phyloP scores from a whole-genome alignment of 2,113 vertebrate genomes.

The Ranitomeya imitator region DNA sequence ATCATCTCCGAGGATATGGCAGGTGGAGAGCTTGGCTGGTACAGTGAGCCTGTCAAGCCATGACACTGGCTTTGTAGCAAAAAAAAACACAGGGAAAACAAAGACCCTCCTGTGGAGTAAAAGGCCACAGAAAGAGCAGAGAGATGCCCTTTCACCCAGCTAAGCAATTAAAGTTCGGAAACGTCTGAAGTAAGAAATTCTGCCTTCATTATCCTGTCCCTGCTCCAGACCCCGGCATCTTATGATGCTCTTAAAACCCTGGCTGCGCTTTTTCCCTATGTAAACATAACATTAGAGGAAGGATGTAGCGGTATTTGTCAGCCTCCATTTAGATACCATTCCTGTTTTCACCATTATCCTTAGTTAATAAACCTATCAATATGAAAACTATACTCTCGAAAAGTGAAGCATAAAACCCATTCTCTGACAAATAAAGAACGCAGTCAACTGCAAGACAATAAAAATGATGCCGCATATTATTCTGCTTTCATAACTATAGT shows the following conservation, averaged over 20 bases:
- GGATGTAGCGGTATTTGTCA: background rate
- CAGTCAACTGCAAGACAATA: conserved; percentile 47
- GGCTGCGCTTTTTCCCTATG: background rate
- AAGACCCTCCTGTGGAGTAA: background rate
- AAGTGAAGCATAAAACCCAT: conserved; percentile 44
- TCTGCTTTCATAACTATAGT: conserved; percentile 46
- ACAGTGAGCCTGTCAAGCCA: conserved; percentile 22
- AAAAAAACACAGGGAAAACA: conserved; percentile 19
- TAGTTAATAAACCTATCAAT: background rate
- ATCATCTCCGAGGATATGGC: background rate
- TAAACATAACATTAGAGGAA: background rate
- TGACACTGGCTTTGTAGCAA: conserved; percentile 33
- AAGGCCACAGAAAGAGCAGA: conserved; percentile 29
- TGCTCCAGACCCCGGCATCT: background rate
- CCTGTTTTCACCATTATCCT: background rate
- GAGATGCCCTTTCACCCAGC: conserved; percentile 30
- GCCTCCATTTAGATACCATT: background rate
- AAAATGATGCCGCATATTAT: conserved; percentile 54
- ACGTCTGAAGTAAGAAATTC: background rate
- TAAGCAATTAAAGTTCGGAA: conserved; percentile 9
- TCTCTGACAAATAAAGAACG: conserved; percentile 57
- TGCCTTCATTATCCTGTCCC: background rate
- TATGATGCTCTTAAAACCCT: background rate
- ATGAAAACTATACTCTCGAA: conserved; percentile 36
- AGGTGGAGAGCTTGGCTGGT: conserved; percentile 4